Conservation (phyloP, 2,797 vertebrate species). For the Chaetophractus vellerosus region DNA sequence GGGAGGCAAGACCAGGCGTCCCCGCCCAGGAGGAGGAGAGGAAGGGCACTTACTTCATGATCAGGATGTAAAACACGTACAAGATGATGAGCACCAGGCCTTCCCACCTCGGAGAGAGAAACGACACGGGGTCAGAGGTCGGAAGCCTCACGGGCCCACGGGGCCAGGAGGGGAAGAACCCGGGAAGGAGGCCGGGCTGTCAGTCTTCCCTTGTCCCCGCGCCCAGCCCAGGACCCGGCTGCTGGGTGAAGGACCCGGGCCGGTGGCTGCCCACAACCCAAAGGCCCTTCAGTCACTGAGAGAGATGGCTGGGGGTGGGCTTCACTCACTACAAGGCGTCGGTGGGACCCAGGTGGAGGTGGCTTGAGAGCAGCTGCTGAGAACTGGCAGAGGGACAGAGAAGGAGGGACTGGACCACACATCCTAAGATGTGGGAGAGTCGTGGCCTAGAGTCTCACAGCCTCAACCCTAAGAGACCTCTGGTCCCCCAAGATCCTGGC, state of each 20-base stretch:
- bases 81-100: constrained; percentile 92
- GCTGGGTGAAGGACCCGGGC: neutral
- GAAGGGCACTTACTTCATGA: constrained; percentile 92
- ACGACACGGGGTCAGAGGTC: constrained; percentile 53
- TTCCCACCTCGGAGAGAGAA: constrained; percentile 92
- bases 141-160: neutral
- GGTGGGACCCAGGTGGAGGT: rapidly evolving
- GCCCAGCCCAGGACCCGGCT: neutral
- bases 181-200: rapidly evolving
- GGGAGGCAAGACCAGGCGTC: rapidly evolving
- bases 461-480: neutral
- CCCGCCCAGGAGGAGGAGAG: rapidly evolving
- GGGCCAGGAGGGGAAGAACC: rapidly evolving
- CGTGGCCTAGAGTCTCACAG: neutral
- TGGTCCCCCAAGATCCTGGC: neutral
- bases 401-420: no score
- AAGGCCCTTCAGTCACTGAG: neutral
- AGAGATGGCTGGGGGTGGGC: neutral
- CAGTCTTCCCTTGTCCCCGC: neutral
- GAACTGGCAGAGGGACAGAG: neutral
- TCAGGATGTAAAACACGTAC: constrained; percentile 92
- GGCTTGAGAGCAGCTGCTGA: neutral
- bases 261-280: neutral
- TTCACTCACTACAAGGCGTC: neutral
- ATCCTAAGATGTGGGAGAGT: no score